A percentile compares a stretch with the other conserved stretches of the same genome.
phyloP scores from a whole-genome alignment of 2,797 vertebrate species.

The Apogon hyalosoma region DNA sequence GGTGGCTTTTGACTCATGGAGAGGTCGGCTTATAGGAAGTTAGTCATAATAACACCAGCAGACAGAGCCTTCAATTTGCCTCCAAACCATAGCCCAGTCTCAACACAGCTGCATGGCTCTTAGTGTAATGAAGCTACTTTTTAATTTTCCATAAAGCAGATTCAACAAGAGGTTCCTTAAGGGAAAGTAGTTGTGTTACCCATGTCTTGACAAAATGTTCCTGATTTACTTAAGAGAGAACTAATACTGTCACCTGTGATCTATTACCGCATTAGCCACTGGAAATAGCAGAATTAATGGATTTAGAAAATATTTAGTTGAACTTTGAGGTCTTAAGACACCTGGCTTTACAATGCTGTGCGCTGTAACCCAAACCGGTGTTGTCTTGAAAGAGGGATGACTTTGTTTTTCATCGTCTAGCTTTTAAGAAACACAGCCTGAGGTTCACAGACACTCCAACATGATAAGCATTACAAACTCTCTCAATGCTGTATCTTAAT shows the following conservation, averaged over 20 bases:
- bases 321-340: not conserved
- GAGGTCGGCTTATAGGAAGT: constrained; percentile 66
- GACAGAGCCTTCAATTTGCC: constrained; percentile 52
- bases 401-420: not conserved
- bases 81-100: constrained; percentile 38
- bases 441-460: not conserved
- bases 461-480: not conserved
- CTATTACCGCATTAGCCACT: constrained; percentile 11
- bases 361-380: not conserved
- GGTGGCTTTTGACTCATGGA: constrained; percentile 70
- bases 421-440: too few relatives aligned
- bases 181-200: constrained; percentile 11
- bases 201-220: too few relatives aligned
- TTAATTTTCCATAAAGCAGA: constrained; percentile 47
- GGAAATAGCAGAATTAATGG: constrained; percentile 1
- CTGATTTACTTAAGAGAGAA: not conserved
- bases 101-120: constrained; percentile 53
- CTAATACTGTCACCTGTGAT: constrained; percentile 8
- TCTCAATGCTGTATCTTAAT: too few relatives aligned
- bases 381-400: not conserved
- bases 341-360: not conserved
- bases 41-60: constrained; percentile 67
- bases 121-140: constrained; percentile 29
- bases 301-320: constrained; percentile 1
- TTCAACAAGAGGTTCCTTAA: constrained; percentile 29